A percentile compares a stretch with the other conserved stretches of the same genome.
Conservation (phyloP, 2,797 vertebrate genomes). For the Poecilia gillii region DNA sequence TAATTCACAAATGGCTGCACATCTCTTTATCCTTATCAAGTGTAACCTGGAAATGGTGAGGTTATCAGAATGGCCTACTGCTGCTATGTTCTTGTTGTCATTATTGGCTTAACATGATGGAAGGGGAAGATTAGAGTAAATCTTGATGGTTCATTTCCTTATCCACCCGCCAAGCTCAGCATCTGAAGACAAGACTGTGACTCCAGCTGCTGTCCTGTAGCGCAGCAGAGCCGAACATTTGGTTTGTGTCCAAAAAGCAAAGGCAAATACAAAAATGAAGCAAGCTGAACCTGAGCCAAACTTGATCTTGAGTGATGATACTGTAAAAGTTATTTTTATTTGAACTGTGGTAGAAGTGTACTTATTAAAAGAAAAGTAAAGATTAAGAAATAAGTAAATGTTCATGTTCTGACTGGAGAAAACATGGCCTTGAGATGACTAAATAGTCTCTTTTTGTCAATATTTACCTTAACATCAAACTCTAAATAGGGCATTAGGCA, state of each 20-base stretch:
- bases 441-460: neutral
- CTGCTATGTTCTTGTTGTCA: conserved; percentile 32
- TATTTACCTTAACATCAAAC: neutral
- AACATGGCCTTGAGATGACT: neutral
- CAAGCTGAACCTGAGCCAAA: neutral
- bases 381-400: neutral
- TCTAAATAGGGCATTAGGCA: neutral
- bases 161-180: conserved; percentile 30
- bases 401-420: neutral
- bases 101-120: conserved; percentile 43
- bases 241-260: conserved; percentile 2
- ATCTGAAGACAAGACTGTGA: conserved; percentile 19
- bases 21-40: conserved; percentile 1
- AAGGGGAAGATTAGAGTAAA: conserved; percentile 50
- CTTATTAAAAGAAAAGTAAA: neutral
- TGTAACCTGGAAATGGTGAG: conserved; percentile 27
- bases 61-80: conserved; percentile 16
- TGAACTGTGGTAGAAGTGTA: neutral
- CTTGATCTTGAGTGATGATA: neutral
- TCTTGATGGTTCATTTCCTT: conserved; percentile 52
- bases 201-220: conserved; percentile 14
- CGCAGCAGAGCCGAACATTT: neutral
- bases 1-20: neutral
- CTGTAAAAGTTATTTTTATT: neutral
- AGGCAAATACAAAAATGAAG: neutral